Base-by-base conservation (phyloP, 2,113 vertebrate genomes). In the Mesitornis unicolor region DNA sequence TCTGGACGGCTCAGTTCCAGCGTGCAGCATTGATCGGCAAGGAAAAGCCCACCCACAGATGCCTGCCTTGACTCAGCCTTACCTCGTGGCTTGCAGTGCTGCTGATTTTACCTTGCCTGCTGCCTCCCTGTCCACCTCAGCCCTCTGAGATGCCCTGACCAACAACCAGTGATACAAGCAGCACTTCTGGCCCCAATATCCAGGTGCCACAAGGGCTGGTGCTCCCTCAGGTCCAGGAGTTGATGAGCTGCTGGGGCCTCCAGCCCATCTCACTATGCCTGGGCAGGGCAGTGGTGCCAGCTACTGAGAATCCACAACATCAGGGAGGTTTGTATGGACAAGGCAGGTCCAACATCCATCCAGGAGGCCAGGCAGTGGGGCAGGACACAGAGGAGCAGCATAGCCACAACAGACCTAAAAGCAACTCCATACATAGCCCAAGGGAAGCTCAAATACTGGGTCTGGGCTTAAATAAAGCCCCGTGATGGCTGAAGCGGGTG, bases 391-490 rank as follows among this genome's bases (percentile, higher is more conserved):
- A 40, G 9, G 5, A 53, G 7, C 26, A 93, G 16, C 38, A 56
- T 0, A 0, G 1, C 9, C 16, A 10, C 0, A 0, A 36, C 1
- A n/a, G 1, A 0, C 0, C 2, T 1, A 5, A 3, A 43, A 1
- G 11, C 6, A 89, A 1, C 6, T 7, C 11, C 6, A 4, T 0
- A 0, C 10, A n/a, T 9, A 68, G 29, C 7, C 26, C 2, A 36
- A 18, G 0, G 0, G 2, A 38, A 1, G 1, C 0, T 6, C 0
- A 2, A 1, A 0, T 1, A 0, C 40, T 60, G 31, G 10, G 3
- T 21, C 7, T 80, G 80, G 36, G 36, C 16, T 77, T 67, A 57
- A 33, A 67, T 29, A 42, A 10, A 19, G 7, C 26, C 47, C 43
- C 5, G 6, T 28, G 59, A 1, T 25, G 21, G 9, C 21, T 65